These are phyloP conservation scores for Lathronympha strigana DNA, from an alignment of 2,888 invertebrate genomes.

Conservation along the genomic window DNA sequence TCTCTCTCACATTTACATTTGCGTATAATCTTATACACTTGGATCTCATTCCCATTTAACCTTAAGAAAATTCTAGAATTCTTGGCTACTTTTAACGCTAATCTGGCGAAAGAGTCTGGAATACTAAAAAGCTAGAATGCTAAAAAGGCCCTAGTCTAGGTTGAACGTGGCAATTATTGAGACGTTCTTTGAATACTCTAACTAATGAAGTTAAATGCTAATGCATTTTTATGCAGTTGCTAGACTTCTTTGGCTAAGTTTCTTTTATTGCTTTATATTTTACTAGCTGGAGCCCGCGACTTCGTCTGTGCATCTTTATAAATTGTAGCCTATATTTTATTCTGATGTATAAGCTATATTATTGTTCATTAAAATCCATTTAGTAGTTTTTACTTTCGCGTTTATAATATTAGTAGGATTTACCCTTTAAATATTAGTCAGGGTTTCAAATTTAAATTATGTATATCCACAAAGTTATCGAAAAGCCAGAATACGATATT, in stretches of 20 bases:
- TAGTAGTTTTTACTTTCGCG: too few relatives aligned
- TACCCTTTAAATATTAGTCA: too few relatives aligned
- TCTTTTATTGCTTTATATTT: too few relatives aligned
- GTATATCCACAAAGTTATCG: too few relatives aligned
- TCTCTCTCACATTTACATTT: neutral
- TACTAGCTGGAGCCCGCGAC: too few relatives aligned
- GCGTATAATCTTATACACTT: conserved; percentile 4
- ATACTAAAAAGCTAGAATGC: conserved; percentile 32
- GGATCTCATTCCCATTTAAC: neutral
- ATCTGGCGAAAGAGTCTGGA: conserved; percentile 24
- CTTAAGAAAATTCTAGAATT: conserved; percentile 12
- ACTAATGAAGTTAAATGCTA: conserved; percentile 30
- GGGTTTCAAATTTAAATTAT: too few relatives aligned
- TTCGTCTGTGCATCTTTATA: too few relatives aligned
- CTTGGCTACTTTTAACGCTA: conserved; percentile 15
- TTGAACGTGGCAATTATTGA: conserved; percentile 27
- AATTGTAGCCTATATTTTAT: too few relatives aligned
- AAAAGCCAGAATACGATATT: too few relatives aligned
- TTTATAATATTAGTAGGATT: too few relatives aligned
- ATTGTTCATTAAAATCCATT: too few relatives aligned
- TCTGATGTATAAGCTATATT: too few relatives aligned
- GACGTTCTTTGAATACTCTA: conserved; percentile 20
- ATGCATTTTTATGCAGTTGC: conserved; percentile 25
- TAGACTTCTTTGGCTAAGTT: neutral
- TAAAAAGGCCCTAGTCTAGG: conserved; percentile 18